phyloP scores from a whole-genome alignment of 2,888 invertebrate species.

The Hydroisotoma schaefferi region DNA sequence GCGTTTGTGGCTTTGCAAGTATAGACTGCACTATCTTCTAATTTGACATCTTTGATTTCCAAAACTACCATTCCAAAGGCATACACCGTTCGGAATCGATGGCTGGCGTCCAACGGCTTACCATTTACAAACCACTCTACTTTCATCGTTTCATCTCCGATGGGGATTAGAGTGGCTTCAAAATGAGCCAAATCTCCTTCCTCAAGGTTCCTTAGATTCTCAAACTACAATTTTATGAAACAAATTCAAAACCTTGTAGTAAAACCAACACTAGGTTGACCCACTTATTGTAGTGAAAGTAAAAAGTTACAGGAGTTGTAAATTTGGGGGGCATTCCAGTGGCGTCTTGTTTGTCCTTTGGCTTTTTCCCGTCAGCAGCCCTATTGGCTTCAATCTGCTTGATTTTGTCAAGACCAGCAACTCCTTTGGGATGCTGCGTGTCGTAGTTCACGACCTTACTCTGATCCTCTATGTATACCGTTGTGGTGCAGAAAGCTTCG shows the following conservation, averaged over 20 bases:
- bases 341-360: conserved; percentile 63
- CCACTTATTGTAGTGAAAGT: too few species aligned
- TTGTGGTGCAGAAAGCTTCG: conserved; percentile 88
- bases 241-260: too few species aligned
- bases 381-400: conserved; percentile 82
- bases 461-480: conserved; percentile 76
- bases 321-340: conserved; percentile 82
- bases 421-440: conserved; percentile 93
- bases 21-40: conserved; percentile 85
- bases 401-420: conserved; percentile 84
- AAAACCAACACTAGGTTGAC: too few species aligned
- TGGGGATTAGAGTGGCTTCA: conserved; percentile 91
- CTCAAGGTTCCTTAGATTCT: conserved; percentile 73
- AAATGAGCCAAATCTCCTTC: conserved; percentile 98
- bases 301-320: conserved; percentile 61
- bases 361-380: conserved; percentile 60
- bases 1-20: conserved; percentile 84
- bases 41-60: conserved; percentile 90
- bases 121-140: conserved; percentile 97
- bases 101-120: conserved; percentile 69
- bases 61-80: conserved; percentile 97
- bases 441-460: conserved; percentile 50
- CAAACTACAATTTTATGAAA: conserved; percentile 64
- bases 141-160: conserved; percentile 87
- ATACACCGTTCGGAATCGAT: conserved; percentile 82